Conservation (phyloP, 1,140 invertebrate species). For the Elymnias hypermnestra region DNA sequence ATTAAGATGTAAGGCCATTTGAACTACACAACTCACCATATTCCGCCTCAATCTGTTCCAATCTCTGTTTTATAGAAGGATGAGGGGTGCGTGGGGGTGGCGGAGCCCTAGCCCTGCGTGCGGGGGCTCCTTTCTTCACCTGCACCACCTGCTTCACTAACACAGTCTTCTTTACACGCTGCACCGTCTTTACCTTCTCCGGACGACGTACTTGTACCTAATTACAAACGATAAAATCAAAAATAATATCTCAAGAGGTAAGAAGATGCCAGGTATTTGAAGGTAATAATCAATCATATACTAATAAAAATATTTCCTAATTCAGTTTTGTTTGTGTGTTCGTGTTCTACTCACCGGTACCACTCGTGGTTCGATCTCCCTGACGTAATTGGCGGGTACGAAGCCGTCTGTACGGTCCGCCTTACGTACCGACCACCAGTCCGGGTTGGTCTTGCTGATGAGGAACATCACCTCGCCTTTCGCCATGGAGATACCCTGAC, state of each 20-base stretch:
- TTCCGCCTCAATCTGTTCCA: conserved; percentile 19
- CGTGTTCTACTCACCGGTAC: conserved; percentile 75
- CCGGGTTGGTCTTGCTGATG: conserved; percentile 95
- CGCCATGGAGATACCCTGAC: conserved; percentile 93
- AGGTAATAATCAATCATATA: no score
- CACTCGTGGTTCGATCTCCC: conserved; percentile 93
- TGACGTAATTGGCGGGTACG: conserved; percentile 97
- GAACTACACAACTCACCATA: conserved; percentile 25
- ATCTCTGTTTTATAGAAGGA: conserved; percentile 6
- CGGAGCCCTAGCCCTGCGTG: conserved; percentile 16
- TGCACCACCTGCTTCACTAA: conserved; percentile 91
- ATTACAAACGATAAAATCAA: no score
- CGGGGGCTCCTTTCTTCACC: conserved; percentile 55
- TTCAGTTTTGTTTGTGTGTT: no score
- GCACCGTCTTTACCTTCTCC: conserved; percentile 88
- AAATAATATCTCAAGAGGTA: no score
- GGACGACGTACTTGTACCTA: conserved; percentile 71
- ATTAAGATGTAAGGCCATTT: no score
- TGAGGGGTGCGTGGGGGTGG: conserved; percentile 21
- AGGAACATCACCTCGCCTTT: conserved; percentile 97
- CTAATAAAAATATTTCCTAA: no score
- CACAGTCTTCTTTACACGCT: conserved; percentile 92
- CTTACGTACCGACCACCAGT: conserved; percentile 99
- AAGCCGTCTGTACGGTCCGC: conserved; percentile 95
- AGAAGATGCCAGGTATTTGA: no score